Base-by-base conservation (phyloP, 2,113 vertebrate genomes). In the Gopherus flavomarginatus region DNA sequence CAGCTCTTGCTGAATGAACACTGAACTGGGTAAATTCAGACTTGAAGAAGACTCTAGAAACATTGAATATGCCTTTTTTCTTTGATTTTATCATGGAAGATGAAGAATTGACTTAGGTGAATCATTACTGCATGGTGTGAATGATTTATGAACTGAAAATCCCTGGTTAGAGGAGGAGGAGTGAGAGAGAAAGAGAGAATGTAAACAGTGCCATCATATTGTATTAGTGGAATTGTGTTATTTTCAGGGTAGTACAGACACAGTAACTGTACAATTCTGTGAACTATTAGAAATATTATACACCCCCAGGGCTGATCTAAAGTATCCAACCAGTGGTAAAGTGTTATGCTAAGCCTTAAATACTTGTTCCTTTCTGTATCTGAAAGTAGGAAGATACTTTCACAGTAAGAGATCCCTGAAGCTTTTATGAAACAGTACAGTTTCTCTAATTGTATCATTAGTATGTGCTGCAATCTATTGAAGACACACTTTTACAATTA, bases 61-160 rank as follows among this genome's bases (percentile, higher is more conserved):
- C 75, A 95, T 62, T 89, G 91, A 93, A 94, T 82, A 96, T 22
- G 95, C 81, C 52, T 82, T 96, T 98, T 93, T 90, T 87, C 95
- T 92, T 96, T 96, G 96, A 13, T 95, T 82, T 95, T 82, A 95
- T 47, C 78, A 92, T 50, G 59, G 35, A 93, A 95, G 90, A 96
- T 90, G 97, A 92, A 87, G 57, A 93, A 90, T 69, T 77, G 89
- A 80, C 29, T 93, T 91, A 87, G 87, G 92, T 94, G 86, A 96
- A 96, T 96, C 95, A 95, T 95, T 94, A 35, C 42, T 83, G 89
- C 49, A 44, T 24, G 65, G 91, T 2, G 31, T 97, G 92, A 97
- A 97, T 95, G 86, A 97, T 97, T 97, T 94, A 96, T 97, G 85
- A 90, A 96, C 93, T 94, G 42, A 96, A 96, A 81, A 65, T 92